Conservation (phyloP, 2,113 vertebrate species). For the Pachycephala philippinensis region DNA sequence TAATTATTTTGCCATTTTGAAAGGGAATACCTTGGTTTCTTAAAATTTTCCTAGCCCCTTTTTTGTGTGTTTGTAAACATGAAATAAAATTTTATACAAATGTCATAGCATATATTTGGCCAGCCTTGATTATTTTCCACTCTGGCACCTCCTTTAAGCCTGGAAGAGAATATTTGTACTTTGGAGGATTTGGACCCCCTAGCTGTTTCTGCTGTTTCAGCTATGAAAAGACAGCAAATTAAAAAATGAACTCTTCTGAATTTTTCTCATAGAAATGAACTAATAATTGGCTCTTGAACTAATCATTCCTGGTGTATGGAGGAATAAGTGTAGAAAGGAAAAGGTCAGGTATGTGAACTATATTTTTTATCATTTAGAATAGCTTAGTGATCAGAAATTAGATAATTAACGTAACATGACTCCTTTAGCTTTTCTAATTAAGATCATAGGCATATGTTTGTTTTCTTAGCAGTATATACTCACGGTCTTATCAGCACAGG, state of each 20-base stretch:
- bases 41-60: not conserved
- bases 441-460: not conserved
- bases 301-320: not conserved
- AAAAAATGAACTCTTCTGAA: not conserved
- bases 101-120: not conserved
- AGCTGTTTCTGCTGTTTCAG: not conserved
- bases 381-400: constrained; percentile 35
- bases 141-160: not conserved
- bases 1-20: not conserved
- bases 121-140: not conserved
- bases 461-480: not conserved
- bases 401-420: not conserved
- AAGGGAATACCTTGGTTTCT: not conserved
- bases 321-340: not conserved
- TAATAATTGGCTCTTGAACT: not conserved
- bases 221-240: not conserved
- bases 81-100: not conserved
- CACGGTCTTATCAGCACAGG: not conserved
- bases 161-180: not conserved
- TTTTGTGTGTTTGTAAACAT: not conserved
- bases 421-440: constrained; percentile 37
- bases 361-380: not conserved
- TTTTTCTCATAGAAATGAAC: not conserved
- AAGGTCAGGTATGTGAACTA: not conserved
- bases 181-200: not conserved